phyloP scores from a whole-genome alignment of 2,113 vertebrate genomes.

The Manacus vitellinus region DNA sequence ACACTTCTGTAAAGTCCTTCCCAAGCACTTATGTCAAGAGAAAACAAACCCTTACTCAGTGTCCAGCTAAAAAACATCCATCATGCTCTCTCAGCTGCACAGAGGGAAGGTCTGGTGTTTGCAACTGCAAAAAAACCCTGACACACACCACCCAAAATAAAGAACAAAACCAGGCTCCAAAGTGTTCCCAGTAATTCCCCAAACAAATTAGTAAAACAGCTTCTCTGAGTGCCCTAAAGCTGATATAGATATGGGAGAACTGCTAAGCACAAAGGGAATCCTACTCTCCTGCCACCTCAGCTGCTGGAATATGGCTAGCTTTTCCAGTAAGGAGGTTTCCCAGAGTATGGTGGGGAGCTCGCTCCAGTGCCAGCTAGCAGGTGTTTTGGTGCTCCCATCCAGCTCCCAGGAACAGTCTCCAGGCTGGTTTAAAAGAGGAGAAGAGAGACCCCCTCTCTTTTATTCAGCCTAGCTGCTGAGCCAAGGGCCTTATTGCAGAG shows the following conservation, averaged over 20 bases:
- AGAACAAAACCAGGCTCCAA: background rate
- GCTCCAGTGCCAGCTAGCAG: rapidly evolving
- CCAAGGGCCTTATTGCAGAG: background rate
- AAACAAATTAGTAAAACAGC: background rate
- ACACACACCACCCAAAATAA: background rate
- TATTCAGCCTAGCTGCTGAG: background rate
- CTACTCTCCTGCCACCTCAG: background rate
- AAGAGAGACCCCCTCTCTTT: background rate
- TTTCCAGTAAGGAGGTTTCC: background rate
- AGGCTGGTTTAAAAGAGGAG: background rate
- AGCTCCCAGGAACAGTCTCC: background rate
- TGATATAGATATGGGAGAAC: background rate
- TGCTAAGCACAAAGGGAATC: background rate
- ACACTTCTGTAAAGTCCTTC: background rate
- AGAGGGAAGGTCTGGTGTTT: background rate
- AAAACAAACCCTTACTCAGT: background rate
- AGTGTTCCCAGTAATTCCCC: background rate
- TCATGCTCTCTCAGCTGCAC: background rate
- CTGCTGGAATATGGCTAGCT: background rate
- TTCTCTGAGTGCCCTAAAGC: background rate
- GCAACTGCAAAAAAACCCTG: background rate
- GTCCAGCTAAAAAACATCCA: constrained; percentile 7
- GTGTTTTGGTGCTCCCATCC: background rate
- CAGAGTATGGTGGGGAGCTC: background rate
- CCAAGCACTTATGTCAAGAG: background rate